Conservation (phyloP, 1,140 invertebrate genomes). For the Stegodyphus dumicola region DNA sequence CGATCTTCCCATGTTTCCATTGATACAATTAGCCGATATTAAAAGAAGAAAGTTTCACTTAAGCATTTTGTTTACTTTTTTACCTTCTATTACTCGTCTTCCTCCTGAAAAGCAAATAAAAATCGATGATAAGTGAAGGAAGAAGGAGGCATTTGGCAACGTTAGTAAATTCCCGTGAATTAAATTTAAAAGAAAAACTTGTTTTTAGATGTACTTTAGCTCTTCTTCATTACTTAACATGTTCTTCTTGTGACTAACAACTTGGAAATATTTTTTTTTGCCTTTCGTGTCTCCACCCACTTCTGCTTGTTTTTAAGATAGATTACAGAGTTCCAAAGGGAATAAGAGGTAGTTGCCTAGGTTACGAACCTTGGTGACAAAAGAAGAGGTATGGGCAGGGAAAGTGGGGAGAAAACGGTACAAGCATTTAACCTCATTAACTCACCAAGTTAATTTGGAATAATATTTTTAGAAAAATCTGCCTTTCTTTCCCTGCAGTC, state of each 20-base stretch:
- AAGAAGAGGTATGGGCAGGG: too few species aligned
- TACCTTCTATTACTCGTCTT: not conserved
- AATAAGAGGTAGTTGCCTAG: conserved; percentile 12
- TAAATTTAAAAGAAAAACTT: conserved; percentile 59
- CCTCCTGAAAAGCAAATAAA: conserved; percentile 1
- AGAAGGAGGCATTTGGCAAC: conserved; percentile 10
- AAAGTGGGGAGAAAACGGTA: too few species aligned
- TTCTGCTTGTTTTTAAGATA: conserved; percentile 47
- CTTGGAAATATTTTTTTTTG: conserved; percentile 11
- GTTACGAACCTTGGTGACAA: not conserved
- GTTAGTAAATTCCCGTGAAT: conserved; percentile 40
- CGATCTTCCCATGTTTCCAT: conserved; percentile 5
- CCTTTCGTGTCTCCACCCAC: not conserved
- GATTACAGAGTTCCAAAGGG: conserved; percentile 29
- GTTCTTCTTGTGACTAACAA: conserved; percentile 44
- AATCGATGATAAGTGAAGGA: conserved; percentile 38
- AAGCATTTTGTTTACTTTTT: conserved; percentile 45
- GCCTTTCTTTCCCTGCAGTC: too few species aligned
- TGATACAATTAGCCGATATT: conserved; percentile 59
- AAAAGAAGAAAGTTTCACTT: conserved; percentile 39
- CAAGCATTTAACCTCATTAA: too few species aligned
- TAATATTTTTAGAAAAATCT: too few species aligned
- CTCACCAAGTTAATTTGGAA: too few species aligned
- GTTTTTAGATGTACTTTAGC: conserved; percentile 9
- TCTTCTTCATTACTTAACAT: conserved; percentile 49